Base-by-base conservation (phyloP, 2,797 vertebrate genomes). In the Propithecus deckenii region DNA sequence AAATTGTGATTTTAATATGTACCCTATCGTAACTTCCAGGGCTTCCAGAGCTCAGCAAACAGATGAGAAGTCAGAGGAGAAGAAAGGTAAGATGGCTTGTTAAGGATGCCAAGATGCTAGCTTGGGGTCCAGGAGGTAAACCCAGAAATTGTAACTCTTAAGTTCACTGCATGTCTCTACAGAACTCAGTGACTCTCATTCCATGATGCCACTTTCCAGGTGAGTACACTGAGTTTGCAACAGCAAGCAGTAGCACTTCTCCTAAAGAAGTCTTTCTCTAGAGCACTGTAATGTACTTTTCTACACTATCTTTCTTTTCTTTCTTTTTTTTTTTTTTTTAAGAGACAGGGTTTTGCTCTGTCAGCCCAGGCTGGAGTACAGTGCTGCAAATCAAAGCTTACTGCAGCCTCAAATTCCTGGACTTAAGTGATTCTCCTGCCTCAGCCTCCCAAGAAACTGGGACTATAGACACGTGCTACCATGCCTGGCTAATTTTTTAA, bases 31-130 rank as follows among this genome's bases (percentile, higher is more conserved):
- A 86, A 67, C n/a, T 92, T 88, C 35, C 65, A 87, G 84, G 95
- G 15, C 78, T 86, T 91, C 30, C 86, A 89, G 81, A 96, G 13
- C 80, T 95, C 20, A 38, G 79, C 9, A 63, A 74, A 83, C 38
- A 84, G 72, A 93, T 93, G 91, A 95, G 52, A 88, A 87, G 90
- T 38, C 18, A 65, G 18, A 89, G 48, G 88, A 57, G 41, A 80
- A 83, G 57, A 86, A 65, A 55, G 46, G 17, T 72, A 75, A 86
- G 67, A 71, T 28, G 46, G 32, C 48, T 81, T 74, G 11, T 41
- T 38, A 86, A 80, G 30, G 17, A 28, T 86, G 43, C 59, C 25
- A 93, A 86, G 41, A 76, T 72, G 50, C 25, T 85, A 50, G 85
- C 10, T 9, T 86, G 41, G 50, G 71, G 41, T 35, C 41, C 12